These are phyloP conservation scores for Myopa testacea DNA, from an alignment of 2,888 invertebrate species.

Conservation along the genomic window DNA sequence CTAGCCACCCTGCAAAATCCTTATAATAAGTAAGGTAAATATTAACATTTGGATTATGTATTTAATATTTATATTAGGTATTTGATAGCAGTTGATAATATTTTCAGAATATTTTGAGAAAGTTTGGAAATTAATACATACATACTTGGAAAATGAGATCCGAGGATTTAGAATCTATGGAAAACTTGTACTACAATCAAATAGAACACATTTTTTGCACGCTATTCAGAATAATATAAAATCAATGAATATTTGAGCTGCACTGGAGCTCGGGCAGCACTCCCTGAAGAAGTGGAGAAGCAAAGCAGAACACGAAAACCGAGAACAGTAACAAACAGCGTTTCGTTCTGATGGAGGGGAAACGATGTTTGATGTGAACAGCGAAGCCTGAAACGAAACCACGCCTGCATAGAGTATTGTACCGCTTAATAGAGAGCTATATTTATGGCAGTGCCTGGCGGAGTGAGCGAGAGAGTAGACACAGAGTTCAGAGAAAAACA, in stretches of 20 bases:
- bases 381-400: conserved; percentile 6
- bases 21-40: no score
- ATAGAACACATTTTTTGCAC: no score
- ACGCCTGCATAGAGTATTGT: conserved; percentile 13
- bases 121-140: no score
- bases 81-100: no score
- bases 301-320: neutral
- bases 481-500: no score
- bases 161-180: no score
- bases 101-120: no score
- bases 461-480: conserved; percentile 1
- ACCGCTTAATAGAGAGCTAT: neutral
- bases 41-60: no score
- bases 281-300: neutral
- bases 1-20: no score
- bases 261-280: conserved; percentile 40
- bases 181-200: no score
- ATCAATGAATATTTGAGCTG: conserved; percentile 46
- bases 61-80: no score
- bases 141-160: no score
- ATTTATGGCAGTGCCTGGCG: neutral
- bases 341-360: conserved; percentile 27
- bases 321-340: conserved; percentile 31
- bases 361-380: neutral
- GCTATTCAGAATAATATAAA: conserved; percentile 15